Conservation (phyloP, 2,888 invertebrate species). For the Chaitophorus viminalis region DNA sequence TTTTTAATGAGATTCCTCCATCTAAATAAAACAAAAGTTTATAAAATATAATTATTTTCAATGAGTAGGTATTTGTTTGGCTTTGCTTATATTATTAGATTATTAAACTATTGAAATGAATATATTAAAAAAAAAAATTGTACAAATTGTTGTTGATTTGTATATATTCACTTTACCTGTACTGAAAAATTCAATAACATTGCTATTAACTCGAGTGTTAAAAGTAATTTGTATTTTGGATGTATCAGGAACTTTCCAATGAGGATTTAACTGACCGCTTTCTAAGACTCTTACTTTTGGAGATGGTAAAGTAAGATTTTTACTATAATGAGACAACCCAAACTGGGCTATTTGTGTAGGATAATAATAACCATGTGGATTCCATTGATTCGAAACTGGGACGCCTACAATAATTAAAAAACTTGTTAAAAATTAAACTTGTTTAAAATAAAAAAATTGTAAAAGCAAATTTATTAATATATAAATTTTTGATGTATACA, state of each 20-base stretch:
- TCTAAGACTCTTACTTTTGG: conserved; percentile 80
- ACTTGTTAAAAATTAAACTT: not conserved
- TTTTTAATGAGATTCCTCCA: conserved; percentile 75
- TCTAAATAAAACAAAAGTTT: conserved; percentile 67
- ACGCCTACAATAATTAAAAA: conserved; percentile 70
- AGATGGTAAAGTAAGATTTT: conserved; percentile 87
- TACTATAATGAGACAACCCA: conserved; percentile 96
- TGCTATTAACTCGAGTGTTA: conserved; percentile 26
- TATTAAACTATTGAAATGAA: no score
- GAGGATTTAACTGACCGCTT: conserved; percentile 76
- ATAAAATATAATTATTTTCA: not conserved
- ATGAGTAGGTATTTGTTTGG: no score
- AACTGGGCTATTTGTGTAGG: conserved; percentile 99
- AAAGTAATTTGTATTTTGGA: conserved; percentile 60
- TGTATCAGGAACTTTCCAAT: conserved; percentile 79
- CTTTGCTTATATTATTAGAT: no score
- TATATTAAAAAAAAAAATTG: no score
- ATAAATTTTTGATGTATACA: no score
- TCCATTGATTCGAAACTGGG: conserved; percentile 97
- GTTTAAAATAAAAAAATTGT: not conserved
- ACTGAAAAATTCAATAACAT: conserved; percentile 63
- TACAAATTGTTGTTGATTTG: no score
- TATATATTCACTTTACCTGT: conserved; percentile 58
- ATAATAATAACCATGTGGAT: conserved; percentile 93
- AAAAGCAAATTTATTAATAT: no score